Conservation (phyloP, 2,888 invertebrate genomes). For the Temnothorax unifasciatus region DNA sequence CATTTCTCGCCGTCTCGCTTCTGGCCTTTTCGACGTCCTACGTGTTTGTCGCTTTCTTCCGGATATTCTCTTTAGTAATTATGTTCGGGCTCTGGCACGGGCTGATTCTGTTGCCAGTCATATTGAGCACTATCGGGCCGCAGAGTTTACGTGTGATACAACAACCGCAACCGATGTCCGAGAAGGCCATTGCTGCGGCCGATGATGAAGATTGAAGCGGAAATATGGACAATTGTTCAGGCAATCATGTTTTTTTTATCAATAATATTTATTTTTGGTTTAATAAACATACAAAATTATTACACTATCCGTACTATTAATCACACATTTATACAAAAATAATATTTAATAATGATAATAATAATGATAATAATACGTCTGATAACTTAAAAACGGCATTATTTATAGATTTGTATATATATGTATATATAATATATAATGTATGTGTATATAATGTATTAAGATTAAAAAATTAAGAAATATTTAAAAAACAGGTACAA, state of each 20-base stretch:
- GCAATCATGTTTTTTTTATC: constrained; percentile 81
- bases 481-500: constrained; percentile 81
- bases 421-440: constrained; percentile 35
- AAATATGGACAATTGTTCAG: constrained; percentile 46
- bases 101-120: constrained; percentile 91
- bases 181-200: constrained; percentile 3
- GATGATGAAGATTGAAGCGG: constrained; percentile 60
- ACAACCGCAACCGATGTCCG: constrained; percentile 7
- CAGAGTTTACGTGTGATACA: constrained; percentile 71
- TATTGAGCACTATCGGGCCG: constrained; percentile 92
- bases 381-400: constrained; percentile 82
- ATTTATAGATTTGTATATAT: constrained; percentile 77
- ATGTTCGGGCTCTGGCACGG: constrained; percentile 93
- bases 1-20: constrained; percentile 91
- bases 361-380: constrained; percentile 78
- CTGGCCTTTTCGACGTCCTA: constrained; percentile 91
- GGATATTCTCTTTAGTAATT: constrained; percentile 93
- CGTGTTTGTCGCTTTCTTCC: constrained; percentile 92
- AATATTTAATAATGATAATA: constrained; percentile 70
- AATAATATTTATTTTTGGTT: constrained; percentile 86
- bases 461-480: constrained; percentile 73
- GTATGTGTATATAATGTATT: constrained; percentile 39
- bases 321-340: constrained; percentile 86
- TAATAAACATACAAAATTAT: constrained; percentile 86
- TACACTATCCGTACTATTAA: constrained; percentile 86